These are phyloP conservation scores for Agraylea sexmaculata DNA, from an alignment of 1,140 invertebrate genomes.

Conservation along the genomic window DNA sequence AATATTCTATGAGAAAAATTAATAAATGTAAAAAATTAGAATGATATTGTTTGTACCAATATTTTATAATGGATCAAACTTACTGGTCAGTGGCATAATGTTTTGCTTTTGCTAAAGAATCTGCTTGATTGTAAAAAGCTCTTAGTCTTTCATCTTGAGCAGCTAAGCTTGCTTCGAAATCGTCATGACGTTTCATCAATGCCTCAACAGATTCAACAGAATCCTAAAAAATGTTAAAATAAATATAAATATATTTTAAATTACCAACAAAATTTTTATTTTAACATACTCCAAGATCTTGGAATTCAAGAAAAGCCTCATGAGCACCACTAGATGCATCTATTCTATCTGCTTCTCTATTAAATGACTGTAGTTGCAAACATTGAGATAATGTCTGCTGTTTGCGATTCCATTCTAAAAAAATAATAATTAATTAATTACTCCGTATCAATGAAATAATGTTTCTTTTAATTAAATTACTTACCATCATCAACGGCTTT, in stretches of 20 bases:
- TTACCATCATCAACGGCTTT: conserved; percentile 55
- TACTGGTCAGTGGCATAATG: conserved; percentile 82
- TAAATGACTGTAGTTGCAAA: conserved; percentile 81
- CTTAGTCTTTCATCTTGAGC: conserved; percentile 89
- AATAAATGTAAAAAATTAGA: conserved; percentile 3
- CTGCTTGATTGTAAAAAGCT: conserved; percentile 74
- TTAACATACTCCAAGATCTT: conserved; percentile 67
- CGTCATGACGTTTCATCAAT: conserved; percentile 84
- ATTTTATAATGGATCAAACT: conserved; percentile 26
- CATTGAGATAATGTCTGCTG: conserved; percentile 74
- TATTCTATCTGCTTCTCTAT: conserved; percentile 93
- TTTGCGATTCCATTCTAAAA: conserved; percentile 64
- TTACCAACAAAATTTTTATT: conserved; percentile 4
- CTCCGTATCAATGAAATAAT: not conserved
- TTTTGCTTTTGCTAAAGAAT: conserved; percentile 66
- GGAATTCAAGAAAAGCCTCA: conserved; percentile 84
- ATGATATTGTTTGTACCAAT: not conserved
- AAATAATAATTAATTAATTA: conserved; percentile 1
- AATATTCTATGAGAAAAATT: conserved; percentile 45
- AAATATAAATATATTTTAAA: conserved; percentile 2
- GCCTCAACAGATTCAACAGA: conserved; percentile 92
- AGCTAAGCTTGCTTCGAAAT: conserved; percentile 85
- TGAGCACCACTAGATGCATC: conserved; percentile 91
- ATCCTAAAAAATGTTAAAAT: conserved; percentile 41
- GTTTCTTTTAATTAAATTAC: not conserved